Evolutionary conservation across 1,140 invertebrate species (phyloP).

Genomic region (Meloidogyne chitwoodi): DNA sequence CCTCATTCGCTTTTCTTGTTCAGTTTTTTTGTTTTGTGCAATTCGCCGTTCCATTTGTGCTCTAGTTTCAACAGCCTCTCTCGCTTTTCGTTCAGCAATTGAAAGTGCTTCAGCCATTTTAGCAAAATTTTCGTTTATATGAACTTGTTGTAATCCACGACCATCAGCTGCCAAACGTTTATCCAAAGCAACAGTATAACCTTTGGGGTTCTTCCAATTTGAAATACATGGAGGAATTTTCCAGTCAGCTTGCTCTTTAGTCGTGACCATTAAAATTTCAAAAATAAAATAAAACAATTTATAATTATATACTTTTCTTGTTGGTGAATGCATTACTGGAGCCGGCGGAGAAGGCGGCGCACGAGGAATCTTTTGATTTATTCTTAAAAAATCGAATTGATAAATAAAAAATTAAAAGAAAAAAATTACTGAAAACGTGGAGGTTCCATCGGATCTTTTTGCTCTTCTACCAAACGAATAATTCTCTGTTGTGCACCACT

Average conservation of each 20-base stretch:
- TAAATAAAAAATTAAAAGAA: neutral
- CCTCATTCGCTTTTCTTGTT: slow-evolving; percentile 89
- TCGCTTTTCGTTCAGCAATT: slow-evolving; percentile 92
- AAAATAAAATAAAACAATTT: neutral
- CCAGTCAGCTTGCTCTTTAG: slow-evolving; percentile 98
- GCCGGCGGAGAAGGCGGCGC: slow-evolving; percentile 96
- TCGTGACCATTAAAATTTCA: slow-evolving; percentile 69
- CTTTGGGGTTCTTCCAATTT: slow-evolving; percentile 98
- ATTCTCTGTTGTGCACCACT: slow-evolving; percentile 96
- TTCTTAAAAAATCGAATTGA: slow-evolving; percentile 49
- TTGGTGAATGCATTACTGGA: slow-evolving; percentile 92
- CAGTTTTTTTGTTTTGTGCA: slow-evolving; percentile 95
- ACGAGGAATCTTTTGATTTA: slow-evolving; percentile 75
- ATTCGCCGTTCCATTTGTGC: slow-evolving; percentile 91
- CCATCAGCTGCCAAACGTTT: slow-evolving; percentile 97
- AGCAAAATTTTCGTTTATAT: slow-evolving; percentile 98
- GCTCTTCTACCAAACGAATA: slow-evolving; percentile 89
- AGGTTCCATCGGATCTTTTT: slow-evolving; percentile 96
- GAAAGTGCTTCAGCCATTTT: slow-evolving; percentile 94
- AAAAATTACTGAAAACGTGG: slow-evolving; percentile 77
- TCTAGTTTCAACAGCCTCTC: slow-evolving; percentile 91
- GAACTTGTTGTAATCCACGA: slow-evolving; percentile 82
- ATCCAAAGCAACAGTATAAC: slow-evolving; percentile 95
- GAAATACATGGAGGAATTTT: slow-evolving; percentile 99
- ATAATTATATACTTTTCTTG: slow-evolving; percentile 69